Evolutionary conservation across 2,888 invertebrate genomes (phyloP), one percentile per base, ranked within the genome.

Genomic region (Entomobrya proxima): DNA sequence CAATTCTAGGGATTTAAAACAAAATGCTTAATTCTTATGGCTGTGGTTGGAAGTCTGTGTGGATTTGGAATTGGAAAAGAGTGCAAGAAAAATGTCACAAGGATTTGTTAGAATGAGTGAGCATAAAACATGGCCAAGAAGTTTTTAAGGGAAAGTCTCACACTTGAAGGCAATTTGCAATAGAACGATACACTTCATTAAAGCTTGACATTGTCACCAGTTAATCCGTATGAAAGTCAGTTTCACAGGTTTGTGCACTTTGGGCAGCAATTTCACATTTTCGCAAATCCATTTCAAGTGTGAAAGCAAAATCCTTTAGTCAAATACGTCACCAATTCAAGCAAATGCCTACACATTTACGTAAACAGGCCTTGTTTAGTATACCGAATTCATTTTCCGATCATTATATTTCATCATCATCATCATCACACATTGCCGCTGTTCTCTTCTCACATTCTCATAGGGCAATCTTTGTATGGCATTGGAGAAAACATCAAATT

Each of bases 241-340:
- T 86, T 83, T 79, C 24, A 55, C 74, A 86, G 72, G 77, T 67
- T 82, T 84, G 52, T 47, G 6, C 69, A 83, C 83, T 83, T 55
- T 50, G 24, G 32, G 15, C 37, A 58, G 40, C 58, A 55, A 69
- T 44, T 69, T 69, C 44, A 44, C 44, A 69, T 21, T 21, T 40
- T 69, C 21, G 15, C 15, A 24, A 69, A 69, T 40, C 40, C 69
- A 24, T 6, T 24, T 61, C 40, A 69, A 69, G 15, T 77, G 40
- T 2, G 15, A 77, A 55, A 24, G 61, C n/a, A 55, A n/a, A 80
- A 69, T 80, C 80, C 80, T 18, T 79, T 79, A 13, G 13, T 13
- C 79, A 79, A 79, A 79, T 61, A 79, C 30, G 78, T 30, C 58
- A 77, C n/a, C n/a, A n/a, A n/a, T n/a, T n/a, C n/a, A n/a, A n/a